phyloP scores from a whole-genome alignment of 2,113 vertebrate genomes.

The Misgurnus mizolepis region DNA sequence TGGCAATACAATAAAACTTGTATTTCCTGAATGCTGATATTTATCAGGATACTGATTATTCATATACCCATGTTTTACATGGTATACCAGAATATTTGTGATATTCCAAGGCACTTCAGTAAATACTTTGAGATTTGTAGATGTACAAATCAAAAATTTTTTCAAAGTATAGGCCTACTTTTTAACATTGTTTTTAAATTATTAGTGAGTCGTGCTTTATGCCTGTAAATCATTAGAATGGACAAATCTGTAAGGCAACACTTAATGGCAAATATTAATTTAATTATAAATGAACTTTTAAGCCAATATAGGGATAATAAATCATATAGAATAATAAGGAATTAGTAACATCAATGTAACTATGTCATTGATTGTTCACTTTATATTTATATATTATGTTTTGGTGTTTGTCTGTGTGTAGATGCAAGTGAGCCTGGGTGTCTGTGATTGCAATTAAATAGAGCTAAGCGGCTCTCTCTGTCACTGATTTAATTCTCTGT shows the following conservation, averaged over 20 bases:
- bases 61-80: not conserved
- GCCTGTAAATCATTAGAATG: not conserved
- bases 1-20: not conserved
- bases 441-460: slow-evolving; percentile 53
- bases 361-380: no score
- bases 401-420: not conserved
- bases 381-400: no score
- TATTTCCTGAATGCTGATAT: not conserved
- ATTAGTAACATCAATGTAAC: no score
- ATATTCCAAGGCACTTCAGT: not conserved
- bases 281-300: not conserved
- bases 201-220: not conserved
- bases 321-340: not conserved
- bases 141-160: not conserved
- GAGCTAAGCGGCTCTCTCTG: slow-evolving; percentile 50
- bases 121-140: not conserved
- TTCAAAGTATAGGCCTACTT: no score
- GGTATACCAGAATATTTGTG: not conserved
- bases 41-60: not conserved
- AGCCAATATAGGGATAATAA: no score
- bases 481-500: slow-evolving; percentile 57
- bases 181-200: not conserved
- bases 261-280: not conserved
- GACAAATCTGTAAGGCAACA: not conserved
- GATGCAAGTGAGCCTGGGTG: not conserved